phyloP scores from a whole-genome alignment of 2,113 vertebrate genomes.

The Mirounga angustirostris region DNA sequence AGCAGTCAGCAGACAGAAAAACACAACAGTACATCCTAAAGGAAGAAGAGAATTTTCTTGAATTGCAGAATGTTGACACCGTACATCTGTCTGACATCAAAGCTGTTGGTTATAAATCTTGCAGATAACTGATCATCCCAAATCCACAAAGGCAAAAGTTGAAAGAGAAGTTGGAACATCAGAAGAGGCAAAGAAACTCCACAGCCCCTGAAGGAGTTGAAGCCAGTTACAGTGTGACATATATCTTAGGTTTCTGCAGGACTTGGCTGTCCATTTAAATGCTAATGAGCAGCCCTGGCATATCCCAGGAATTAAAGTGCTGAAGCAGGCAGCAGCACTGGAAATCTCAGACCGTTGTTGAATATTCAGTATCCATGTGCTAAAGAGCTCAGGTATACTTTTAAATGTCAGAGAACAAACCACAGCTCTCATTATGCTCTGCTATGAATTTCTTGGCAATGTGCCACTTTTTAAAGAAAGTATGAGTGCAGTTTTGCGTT shows the following conservation, averaged over 20 bases:
- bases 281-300: conserved; percentile 45
- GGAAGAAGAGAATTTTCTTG: conserved; percentile 61
- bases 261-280: conserved; percentile 65
- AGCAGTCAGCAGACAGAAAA: conserved; percentile 53
- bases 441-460: neutral
- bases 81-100: conserved; percentile 61
- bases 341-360: neutral
- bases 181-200: conserved; percentile 61
- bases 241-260: neutral
- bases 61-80: conserved; percentile 51
- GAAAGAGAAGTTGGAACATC: conserved; percentile 73
- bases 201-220: conserved; percentile 15
- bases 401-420: conserved; percentile 56
- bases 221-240: conserved; percentile 19
- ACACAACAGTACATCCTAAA: conserved; percentile 17
- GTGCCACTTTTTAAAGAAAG: conserved; percentile 18
- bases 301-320: neutral
- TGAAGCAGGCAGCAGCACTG: conserved; percentile 4
- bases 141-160: conserved; percentile 74
- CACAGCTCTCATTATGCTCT: neutral
- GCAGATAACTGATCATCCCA: conserved; percentile 62
- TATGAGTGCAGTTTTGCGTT: neutral
- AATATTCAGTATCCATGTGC: conserved; percentile 7
- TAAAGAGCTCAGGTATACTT: conserved; percentile 43
- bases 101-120: conserved; percentile 78